Evolutionary conservation across 2,888 invertebrate genomes (phyloP), one percentile per base, ranked within the genome.

Genomic region (Synanthedon tipuliformis): DNA sequence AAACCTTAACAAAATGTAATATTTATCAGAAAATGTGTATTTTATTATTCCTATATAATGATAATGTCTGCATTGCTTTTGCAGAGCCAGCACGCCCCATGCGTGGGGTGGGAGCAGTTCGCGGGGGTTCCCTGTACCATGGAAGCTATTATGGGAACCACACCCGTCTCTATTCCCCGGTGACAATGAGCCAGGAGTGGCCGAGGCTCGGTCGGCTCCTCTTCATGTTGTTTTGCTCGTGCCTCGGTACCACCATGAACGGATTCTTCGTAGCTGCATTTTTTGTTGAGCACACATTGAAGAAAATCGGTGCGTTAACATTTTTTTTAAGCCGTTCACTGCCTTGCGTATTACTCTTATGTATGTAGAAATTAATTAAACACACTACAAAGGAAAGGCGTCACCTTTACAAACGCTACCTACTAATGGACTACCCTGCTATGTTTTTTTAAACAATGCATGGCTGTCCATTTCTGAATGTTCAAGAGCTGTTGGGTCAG

Each of bases 181-280:
- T 93, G 27, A 91, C 91, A 0, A 68, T 93, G 27, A 90, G 89
- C 60, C 79, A 88, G 0, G 91, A 92, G 55, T 93, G 93, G 93
- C 89, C 93, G 4, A 85, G 91, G 23, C 86, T 93, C 23, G 90
- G 89, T 1, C 82, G 92, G 12, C 85, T 94, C 0, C 70, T 93
- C 5, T 76, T 92, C 13, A 51, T 77, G n/a, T 41, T 71, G 0
- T 3, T 58, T 0, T 60, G 58, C 23, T 52, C 70, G 0, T 52
- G 53, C 0, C 1, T 68, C 0, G 79, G 79, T 1, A 62, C 66
- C 0, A 61, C 61, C 0, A 53, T 71, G 50, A 79, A 79, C 12
- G 71, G 71, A 0, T 80, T 75, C 41, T 81, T 75, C 34, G 59
- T 82, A 0, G 59, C 76, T 0, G 54, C 79, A 0, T 82, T 82